Evolutionary conservation across 2,797 vertebrate genomes (phyloP), one percentile per base, ranked within the genome.

Genomic region (Acridotheres tristis): DNA sequence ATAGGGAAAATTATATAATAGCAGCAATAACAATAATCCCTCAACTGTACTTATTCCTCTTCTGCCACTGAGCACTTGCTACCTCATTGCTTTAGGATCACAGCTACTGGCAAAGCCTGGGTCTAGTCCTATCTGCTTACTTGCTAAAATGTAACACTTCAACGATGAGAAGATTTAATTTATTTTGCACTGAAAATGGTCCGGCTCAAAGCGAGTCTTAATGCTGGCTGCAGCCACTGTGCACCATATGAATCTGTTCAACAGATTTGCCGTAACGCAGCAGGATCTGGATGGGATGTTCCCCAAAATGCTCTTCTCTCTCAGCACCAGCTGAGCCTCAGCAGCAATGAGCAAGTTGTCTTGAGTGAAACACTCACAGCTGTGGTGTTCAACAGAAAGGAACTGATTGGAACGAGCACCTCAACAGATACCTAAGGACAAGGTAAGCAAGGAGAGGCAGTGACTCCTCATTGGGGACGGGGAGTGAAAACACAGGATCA

Each of bases 241-340:
- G 27, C 55, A 47, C 36, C 27, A 19, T 0, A 7, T 7, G 20
- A 73, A 40, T 36, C 74, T 48, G 34, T 47, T 82, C 26, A 48
- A 36, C 36, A 58, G 55, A 59, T 59, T 32, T 69, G 26, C 76
- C 7, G 0, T 51, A 74, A 34, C 0, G 0, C 75, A 45, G 83
- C 38, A 27, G 90, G 68, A 50, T 50, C 61, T 50, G 63, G 34
- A 25, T 0, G 4, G 30, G 53, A 32, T 1, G 5, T 19, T 89
- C 30, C 63, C 55, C 8, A 2, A 73, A 54, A 83, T 5, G 29
- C 0, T 6, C 59, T 76, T 68, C 25, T 72, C 59, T 50, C 2
- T 6, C 65, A 47, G 79, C 50, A 53, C 45, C 82, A 57, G 72
- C 42, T 50, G 45, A 77, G 63, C 45, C 72, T 36, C 11, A 3